Evolutionary conservation across 2,113 vertebrate species (phyloP).

Genomic region (Manacus vitellinus): DNA sequence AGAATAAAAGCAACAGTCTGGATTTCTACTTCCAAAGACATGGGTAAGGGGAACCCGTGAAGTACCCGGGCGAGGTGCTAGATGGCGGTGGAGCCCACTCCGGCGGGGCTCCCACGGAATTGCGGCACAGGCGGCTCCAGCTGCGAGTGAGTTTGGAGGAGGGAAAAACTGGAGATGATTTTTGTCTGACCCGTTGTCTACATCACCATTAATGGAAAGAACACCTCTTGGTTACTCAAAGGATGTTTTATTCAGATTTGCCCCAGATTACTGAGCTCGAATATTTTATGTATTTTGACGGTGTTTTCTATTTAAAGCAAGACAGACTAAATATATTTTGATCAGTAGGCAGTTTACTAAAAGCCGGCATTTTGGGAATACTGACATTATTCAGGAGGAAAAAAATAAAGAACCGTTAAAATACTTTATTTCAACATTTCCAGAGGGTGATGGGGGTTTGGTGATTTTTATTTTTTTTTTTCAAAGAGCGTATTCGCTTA

Average conservation of each 20-base stretch:
- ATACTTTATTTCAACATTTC: neutral
- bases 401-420: neutral
- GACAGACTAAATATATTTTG: neutral
- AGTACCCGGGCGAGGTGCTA: neutral
- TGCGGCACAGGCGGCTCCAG: neutral
- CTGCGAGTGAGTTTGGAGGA: fast-evolving
- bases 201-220: neutral
- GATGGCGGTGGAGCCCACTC: neutral
- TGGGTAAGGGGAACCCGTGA: neutral
- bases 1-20: fast-evolving
- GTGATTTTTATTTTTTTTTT: neutral
- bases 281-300: neutral
- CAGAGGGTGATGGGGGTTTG: fast-evolving
- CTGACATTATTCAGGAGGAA: neutral
- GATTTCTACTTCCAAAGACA: neutral
- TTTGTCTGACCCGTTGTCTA: neutral
- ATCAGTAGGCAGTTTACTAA: neutral
- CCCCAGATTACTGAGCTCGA: neutral
- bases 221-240: neutral
- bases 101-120: fast-evolving
- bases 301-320: neutral
- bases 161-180: neutral
- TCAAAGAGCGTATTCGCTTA: neutral
- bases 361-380: neutral
- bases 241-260: neutral